Percentiles rank a stretch among this genome's conserved stretches.
phyloP scores from a whole-genome alignment of 2,888 invertebrate genomes.

The Caenorhabditis zanzibari region DNA sequence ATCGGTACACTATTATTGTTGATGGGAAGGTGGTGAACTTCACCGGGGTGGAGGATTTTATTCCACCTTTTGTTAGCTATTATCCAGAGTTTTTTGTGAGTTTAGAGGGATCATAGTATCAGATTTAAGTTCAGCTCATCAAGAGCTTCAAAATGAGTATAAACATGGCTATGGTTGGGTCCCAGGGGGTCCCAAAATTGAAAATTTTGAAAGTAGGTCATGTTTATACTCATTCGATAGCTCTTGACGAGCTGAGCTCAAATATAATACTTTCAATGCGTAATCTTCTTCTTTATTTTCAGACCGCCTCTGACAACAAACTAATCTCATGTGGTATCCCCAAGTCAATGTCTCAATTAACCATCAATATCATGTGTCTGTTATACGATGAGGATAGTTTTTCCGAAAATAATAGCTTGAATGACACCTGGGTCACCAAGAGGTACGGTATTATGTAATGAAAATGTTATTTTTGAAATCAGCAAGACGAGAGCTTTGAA shows the following conservation, averaged over 20 bases:
- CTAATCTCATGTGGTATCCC: conserved; percentile 29
- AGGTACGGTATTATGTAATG: background rate
- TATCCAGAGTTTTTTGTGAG: conserved; percentile 2
- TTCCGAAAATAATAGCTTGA: conserved; percentile 1
- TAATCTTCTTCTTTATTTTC: background rate
- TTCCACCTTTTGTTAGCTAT: conserved; percentile 20
- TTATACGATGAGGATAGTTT: conserved; percentile 32
- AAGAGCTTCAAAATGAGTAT: background rate
- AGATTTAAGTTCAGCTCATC: background rate
- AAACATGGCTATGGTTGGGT: background rate
- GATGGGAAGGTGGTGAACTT: conserved; percentile 10
- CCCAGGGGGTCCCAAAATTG: background rate
- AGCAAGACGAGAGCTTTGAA: too few relatives aligned
- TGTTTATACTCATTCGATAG: too few relatives aligned
- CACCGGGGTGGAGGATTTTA: conserved; percentile 23
- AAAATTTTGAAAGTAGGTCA: too few relatives aligned
- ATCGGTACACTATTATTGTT: background rate
- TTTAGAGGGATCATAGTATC: background rate
- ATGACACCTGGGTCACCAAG: conserved; percentile 25
- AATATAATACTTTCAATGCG: too few relatives aligned
- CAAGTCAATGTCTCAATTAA: conserved; percentile 53
- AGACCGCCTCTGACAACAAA: conserved; percentile 34
- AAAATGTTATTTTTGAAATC: background rate
- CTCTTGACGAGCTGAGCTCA: background rate
- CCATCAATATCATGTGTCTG: conserved; percentile 43